Evolutionary conservation across 2,797 vertebrate genomes (phyloP), one percentile per base, ranked within the genome.

Genomic region (Enteromius fasciolatus): DNA sequence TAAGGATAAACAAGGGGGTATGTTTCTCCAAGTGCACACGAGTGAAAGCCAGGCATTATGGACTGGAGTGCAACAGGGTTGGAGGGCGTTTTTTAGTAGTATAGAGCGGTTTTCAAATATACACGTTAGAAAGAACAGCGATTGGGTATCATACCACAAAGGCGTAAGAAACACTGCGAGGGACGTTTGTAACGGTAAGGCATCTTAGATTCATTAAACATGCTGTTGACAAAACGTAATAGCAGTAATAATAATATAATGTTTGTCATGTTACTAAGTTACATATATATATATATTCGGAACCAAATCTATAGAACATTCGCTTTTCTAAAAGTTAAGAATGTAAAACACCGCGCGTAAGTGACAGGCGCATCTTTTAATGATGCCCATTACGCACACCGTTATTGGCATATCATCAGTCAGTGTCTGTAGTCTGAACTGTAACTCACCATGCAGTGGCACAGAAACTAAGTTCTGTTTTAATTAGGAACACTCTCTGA

Each of bases 381-480:
- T 91, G 91, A 89, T 89, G 88, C 87, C 83, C 84, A 84, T 44
- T 83, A 61, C 57, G 44, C 36, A 63, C 73, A 63, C 23, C 44
- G 67, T 68, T 61, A 57, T 85, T 90, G 89, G 89, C 90, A 89
- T 86, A 81, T 89, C 87, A 86, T 87, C 67, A 75, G 2, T 75
- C 76, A 77, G 78, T 68, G 70, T 82, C 66, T 69, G 36, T n/a
- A 31, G 64, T 23, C 23, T 46, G 64, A 23, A 78, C 54, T 25
- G 61, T 28, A 70, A 39, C 61, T 63, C 78, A 67, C 15, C 39
- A 28, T 73, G 33, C 61, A 73, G 75, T 28, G 63, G 72, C 25
- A 61, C 11, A 83, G 63, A 84, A 61, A 85, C 81, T 77, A 77
- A 80, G 85, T 80, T 76, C 61, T 81, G 64, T 68, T 87, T 87